Percentiles rank a stretch among this genome's conserved stretches.
phyloP scores from a whole-genome alignment of 2,113 vertebrate genomes.

The Todiramphus saurophagus region DNA sequence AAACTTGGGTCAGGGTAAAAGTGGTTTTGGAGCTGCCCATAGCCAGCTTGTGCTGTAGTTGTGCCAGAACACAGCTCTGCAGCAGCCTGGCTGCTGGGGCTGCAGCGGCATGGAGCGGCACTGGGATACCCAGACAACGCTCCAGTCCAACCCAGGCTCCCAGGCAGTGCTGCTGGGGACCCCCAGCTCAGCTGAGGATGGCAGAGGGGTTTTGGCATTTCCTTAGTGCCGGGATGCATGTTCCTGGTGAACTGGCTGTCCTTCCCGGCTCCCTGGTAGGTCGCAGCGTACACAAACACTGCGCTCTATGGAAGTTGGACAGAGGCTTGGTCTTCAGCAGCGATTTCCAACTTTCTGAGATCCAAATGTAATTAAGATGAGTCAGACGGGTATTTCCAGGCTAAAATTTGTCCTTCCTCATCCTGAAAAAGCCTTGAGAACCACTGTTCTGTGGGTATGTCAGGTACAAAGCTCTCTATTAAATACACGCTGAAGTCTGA shows the following conservation, averaged over 20 bases:
- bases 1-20: not conserved
- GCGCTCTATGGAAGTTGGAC: constrained; percentile 24
- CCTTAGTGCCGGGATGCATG: fast-evolving
- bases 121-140: fast-evolving
- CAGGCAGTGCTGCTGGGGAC: not conserved
- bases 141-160: not conserved
- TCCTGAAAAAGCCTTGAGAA: not conserved
- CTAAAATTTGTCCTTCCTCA: not conserved
- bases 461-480: not conserved
- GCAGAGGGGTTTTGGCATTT: not conserved
- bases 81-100: not conserved
- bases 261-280: not conserved
- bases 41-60: not conserved
- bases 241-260: not conserved
- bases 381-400: constrained; percentile 13
- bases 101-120: fast-evolving
- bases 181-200: not conserved
- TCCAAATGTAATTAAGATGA: not conserved
- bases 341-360: not conserved
- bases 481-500: not conserved
- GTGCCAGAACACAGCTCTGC: not conserved
- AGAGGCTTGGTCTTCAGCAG: constrained; percentile 4
- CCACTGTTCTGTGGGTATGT: not conserved
- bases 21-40: not conserved
- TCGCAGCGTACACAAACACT: constrained; percentile 14